phyloP scores from a whole-genome alignment of 2,888 invertebrate genomes.

The Tetanocera ferruginea region DNA sequence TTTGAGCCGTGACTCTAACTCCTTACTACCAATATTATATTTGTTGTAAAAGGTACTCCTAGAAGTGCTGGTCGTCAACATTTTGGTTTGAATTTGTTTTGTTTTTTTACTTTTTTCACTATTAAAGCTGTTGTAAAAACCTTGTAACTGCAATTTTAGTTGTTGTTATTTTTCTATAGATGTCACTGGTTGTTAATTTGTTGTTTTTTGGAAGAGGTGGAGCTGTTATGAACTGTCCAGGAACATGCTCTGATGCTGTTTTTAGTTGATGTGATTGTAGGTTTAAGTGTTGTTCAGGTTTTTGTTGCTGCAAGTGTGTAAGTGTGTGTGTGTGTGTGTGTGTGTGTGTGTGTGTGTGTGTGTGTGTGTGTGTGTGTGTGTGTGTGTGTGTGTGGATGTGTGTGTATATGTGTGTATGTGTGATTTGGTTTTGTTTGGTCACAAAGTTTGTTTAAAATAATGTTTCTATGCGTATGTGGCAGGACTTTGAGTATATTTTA shows the following conservation, averaged over 20 bases:
- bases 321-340: not conserved
- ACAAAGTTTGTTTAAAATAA: slow-evolving; percentile 3
- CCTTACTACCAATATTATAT: not conserved
- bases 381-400: too few species aligned
- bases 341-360: not conserved
- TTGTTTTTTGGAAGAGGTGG: not conserved
- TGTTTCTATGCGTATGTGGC: slow-evolving; percentile 33
- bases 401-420: too few species aligned
- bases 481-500: slow-evolving; percentile 48
- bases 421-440: not conserved
- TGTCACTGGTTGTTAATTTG: slow-evolving; percentile 1
- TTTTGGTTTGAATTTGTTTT: slow-evolving; percentile 6
- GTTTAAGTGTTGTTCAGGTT: not conserved
- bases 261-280: slow-evolving; percentile 29
- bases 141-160: not conserved
- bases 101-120: not conserved
- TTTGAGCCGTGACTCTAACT: not conserved
- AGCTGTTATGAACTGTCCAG: slow-evolving; percentile 32
- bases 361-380: not conserved
- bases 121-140: not conserved
- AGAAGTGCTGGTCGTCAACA: slow-evolving; percentile 28
- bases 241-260: slow-evolving; percentile 8
- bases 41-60: not conserved
- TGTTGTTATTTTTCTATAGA: not conserved
- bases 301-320: not conserved